Conservation (phyloP, 2,797 vertebrate genomes). For the Mormyrops attenuatus region DNA sequence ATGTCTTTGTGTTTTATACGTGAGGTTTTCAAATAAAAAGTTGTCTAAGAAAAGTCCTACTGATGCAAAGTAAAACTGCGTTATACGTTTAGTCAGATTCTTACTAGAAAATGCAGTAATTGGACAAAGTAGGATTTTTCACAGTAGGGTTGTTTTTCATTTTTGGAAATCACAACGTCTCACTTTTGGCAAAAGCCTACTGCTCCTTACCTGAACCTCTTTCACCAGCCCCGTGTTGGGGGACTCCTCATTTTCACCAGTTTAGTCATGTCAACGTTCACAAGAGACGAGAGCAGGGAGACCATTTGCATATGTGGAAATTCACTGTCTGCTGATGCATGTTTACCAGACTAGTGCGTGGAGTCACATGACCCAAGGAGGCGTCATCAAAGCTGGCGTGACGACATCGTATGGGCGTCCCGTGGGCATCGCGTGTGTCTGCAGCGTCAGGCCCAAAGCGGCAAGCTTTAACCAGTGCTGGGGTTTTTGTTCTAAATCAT, state of each 20-base stretch:
- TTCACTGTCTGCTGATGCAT: conserved; percentile 1
- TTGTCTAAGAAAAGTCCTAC: background rate
- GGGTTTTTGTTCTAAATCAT: background rate
- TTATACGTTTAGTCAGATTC: background rate
- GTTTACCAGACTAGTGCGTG: background rate
- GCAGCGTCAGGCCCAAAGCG: background rate
- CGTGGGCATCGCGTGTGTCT: background rate
- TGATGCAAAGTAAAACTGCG: background rate
- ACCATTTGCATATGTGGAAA: conserved; percentile 16
- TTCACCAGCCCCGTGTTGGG: background rate
- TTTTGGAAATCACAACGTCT: background rate
- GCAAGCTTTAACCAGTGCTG: background rate
- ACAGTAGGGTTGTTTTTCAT: background rate
- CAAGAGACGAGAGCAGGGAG: background rate
- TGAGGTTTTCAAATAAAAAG: background rate
- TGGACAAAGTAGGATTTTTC: background rate
- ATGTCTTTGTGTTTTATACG: background rate
- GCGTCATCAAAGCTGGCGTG: background rate
- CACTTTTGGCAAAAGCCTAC: background rate
- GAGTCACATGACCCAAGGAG: background rate
- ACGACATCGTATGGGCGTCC: background rate
- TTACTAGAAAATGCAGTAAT: background rate
- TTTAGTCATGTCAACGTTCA: background rate
- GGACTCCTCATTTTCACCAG: background rate
- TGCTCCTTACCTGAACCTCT: background rate